Evolutionary conservation across 1,140 invertebrate genomes (phyloP), one percentile per base, ranked within the genome.

Genomic region (Leptopilina clavipes): DNA sequence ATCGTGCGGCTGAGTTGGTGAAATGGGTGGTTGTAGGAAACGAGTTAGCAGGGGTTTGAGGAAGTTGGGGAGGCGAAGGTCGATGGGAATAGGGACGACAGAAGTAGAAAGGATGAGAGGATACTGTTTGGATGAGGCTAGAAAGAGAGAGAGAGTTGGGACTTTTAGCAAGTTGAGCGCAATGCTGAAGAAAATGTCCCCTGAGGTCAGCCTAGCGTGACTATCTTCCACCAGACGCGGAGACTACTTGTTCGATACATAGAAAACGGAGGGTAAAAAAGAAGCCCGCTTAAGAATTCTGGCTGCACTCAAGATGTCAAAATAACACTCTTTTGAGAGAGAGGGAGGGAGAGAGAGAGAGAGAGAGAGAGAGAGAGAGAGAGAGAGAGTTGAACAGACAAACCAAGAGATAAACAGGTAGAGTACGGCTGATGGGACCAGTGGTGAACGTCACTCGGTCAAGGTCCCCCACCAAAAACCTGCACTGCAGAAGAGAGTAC

Each of bases 391-490:
- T n/a, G 74, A 25, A n/a, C n/a, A n/a, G n/a, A n/a, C n/a, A n/a
- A n/a, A n/a, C n/a, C n/a, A n/a, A n/a, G n/a, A n/a, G n/a, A n/a
- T 72, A 74, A 72, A 73, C 80, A 76, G 79, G 72, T 82, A 76
- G 74, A 76, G 70, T 52, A 17, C 48, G 76, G 59, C 65, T 52
- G 37, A 40, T 40, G 31, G 43, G 54, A 31, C 48, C 54, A 17
- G 71, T 82, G 82, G 76, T 73, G 81, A 82, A 82, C 84, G 80
- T 84, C 86, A 89, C 87, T 89, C 86, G 87, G 87, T 89, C 87
- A 89, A 89, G 87, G 87, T 86, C 77, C 82, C 85, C 81, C 82
- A 83, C 86, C 86, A 84, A 88, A 87, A 87, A 87, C 79, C 79
- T 79, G 78, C 77, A 76, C 2, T 40, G 54, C 73, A 18, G 56